Evolutionary conservation across 1,140 invertebrate species (phyloP), one percentile per base, ranked within the genome.

Genomic region (Sitodiplosis mosellana): DNA sequence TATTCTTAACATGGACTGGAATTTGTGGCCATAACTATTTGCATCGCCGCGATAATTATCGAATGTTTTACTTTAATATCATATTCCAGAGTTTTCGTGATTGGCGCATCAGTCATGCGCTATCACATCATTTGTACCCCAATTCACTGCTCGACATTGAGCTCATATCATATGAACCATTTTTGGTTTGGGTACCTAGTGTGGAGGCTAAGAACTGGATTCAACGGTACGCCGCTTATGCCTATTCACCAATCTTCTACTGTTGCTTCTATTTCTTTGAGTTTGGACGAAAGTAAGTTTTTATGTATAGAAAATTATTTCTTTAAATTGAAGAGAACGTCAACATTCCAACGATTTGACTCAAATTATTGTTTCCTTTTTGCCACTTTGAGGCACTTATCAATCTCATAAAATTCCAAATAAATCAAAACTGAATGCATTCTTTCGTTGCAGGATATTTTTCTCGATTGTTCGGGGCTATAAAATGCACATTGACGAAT

Each of bases 11-110:
- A 21, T 72, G 76, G 59, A 65, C 73, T 0, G 61, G 67, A 11
- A 69, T 79, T 22, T 69, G 66, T 19, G 74, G 75, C 0, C 87
- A 91, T 57, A 91, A 90, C 62, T 91, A 82, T 57, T 78, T 88
- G 43, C 87, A 91, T 58, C 72, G 77, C 54, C 72, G 69, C 18
- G 77, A 89, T 56, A 87, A 75, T 57, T 86, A 82, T 70, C 73
- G 86, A 40, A 86, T 85, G 77, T 86, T 83, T 56, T 74, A 83
- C 34, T 83, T 83, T 49, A 80, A 88, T 56, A 59, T 90, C 12
- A 65, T 68, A 22, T 56, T 78, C 44, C 60, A 81, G 61, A 64
- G 61, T 68, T 74, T 59, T 56, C 76, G 76, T 48, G 75, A 83
- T 48, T 88, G 83, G 74, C 68, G 84, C 52, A 75, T 89, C 34